phyloP scores from a whole-genome alignment of 2,888 invertebrate species.

The Tupiocoris notatus region DNA sequence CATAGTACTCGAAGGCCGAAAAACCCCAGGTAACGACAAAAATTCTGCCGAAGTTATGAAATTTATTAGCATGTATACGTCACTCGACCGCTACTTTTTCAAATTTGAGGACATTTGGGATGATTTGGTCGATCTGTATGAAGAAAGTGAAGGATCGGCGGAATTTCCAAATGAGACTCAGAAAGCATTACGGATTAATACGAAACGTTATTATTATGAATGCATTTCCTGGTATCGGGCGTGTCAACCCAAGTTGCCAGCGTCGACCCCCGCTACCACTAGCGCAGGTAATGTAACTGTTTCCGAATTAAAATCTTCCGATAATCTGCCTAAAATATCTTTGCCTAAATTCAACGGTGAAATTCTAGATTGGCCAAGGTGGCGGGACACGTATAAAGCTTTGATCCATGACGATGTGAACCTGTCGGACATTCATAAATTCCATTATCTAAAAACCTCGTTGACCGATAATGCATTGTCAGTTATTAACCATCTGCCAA shows the following conservation, averaged over 20 bases:
- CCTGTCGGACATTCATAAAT: not conserved
- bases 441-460: not conserved
- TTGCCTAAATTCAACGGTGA: not conserved
- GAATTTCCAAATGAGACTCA: not conserved
- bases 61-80: not conserved
- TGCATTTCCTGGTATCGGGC: not conserved
- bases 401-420: not conserved
- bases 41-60: not conserved
- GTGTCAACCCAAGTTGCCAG: not conserved
- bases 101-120: conserved; percentile 1
- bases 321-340: not conserved
- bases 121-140: not conserved
- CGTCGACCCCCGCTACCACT: not conserved
- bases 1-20: not conserved
- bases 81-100: not conserved
- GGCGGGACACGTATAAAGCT: not conserved
- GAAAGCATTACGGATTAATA: not conserved
- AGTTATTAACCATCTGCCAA: not conserved
- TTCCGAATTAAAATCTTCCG: not conserved
- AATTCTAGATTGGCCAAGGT: not conserved
- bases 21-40: not conserved
- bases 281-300: not conserved
- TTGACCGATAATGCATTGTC: not conserved
- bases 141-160: not conserved
- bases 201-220: not conserved